Conservation (phyloP, 1,140 invertebrate species). For the Drosophila pectinifera region DNA sequence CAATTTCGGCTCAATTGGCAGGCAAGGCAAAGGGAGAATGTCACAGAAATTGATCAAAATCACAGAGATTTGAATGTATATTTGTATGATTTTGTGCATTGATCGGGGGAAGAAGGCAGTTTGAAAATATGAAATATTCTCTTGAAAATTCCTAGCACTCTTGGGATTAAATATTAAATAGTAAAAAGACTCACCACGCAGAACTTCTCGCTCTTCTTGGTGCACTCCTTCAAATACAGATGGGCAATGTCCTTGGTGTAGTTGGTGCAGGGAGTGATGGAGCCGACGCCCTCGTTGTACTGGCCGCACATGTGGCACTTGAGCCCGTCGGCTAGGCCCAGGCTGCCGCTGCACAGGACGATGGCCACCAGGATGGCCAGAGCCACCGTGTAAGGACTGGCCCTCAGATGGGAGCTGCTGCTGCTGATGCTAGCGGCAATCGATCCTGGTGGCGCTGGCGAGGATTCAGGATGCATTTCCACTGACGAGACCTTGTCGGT, state of each 20-base stretch:
- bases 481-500: conserved; percentile 28
- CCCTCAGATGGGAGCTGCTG: conserved; percentile 25
- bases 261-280: conserved; percentile 92
- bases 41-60: conserved; percentile 4
- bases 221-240: conserved; percentile 89
- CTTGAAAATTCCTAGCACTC: neutral
- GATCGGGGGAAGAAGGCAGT: too few species aligned
- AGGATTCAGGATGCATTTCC: conserved; percentile 25
- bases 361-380: conserved; percentile 53
- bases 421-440: conserved; percentile 23
- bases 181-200: conserved; percentile 90
- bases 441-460: conserved; percentile 23
- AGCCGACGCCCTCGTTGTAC: conserved; percentile 92
- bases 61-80: neutral
- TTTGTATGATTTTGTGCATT: neutral
- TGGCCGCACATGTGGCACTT: conserved; percentile 91
- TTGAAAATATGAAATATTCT: neutral
- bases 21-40: neutral
- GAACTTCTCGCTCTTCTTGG: conserved; percentile 87
- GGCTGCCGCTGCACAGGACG: conserved; percentile 57
- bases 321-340: conserved; percentile 85
- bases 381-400: conserved; percentile 35
- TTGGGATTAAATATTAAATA: too few species aligned
- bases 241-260: conserved; percentile 87
- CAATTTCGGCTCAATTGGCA: conserved; percentile 36